phyloP scores from a whole-genome alignment of 2,888 invertebrate species.

The Rugalucina vietnamica region DNA sequence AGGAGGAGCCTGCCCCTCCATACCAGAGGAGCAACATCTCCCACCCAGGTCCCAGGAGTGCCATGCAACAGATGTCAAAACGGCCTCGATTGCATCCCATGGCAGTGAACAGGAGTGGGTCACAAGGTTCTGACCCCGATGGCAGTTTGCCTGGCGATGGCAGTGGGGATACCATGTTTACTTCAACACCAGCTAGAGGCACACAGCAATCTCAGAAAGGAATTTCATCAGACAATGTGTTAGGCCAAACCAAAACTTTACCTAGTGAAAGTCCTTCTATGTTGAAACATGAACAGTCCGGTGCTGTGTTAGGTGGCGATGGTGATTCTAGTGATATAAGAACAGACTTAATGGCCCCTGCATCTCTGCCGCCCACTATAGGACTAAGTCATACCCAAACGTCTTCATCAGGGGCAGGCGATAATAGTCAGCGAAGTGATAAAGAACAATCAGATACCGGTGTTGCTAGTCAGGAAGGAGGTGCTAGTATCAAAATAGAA shows the following conservation, averaged over 20 bases:
- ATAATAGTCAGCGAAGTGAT: neutral
- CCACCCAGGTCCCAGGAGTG: neutral
- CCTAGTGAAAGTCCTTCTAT: neutral
- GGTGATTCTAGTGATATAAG: neutral
- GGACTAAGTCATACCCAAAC: constrained; percentile 7
- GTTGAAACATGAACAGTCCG: neutral
- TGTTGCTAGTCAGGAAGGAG: neutral
- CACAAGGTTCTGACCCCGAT: neutral
- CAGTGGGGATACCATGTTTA: neutral
- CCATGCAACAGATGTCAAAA: neutral
- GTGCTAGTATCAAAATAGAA: neutral
- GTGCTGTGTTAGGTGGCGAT: neutral
- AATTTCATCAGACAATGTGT: neutral
- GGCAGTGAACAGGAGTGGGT: neutral
- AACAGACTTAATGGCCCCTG: neutral
- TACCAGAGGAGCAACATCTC: constrained; percentile 1
- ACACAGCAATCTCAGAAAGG: neutral
- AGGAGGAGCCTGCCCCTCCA: neutral
- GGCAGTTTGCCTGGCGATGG: neutral
- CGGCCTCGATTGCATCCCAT: constrained; percentile 8
- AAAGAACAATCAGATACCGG: neutral
- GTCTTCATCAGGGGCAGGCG: neutral
- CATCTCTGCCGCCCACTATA: neutral
- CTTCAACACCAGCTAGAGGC: neutral
- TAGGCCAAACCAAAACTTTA: neutral